A percentile compares a stretch with the other conserved stretches of the same genome.
phyloP scores from a whole-genome alignment of 2,888 invertebrate species.

The Chironomus riparius region DNA sequence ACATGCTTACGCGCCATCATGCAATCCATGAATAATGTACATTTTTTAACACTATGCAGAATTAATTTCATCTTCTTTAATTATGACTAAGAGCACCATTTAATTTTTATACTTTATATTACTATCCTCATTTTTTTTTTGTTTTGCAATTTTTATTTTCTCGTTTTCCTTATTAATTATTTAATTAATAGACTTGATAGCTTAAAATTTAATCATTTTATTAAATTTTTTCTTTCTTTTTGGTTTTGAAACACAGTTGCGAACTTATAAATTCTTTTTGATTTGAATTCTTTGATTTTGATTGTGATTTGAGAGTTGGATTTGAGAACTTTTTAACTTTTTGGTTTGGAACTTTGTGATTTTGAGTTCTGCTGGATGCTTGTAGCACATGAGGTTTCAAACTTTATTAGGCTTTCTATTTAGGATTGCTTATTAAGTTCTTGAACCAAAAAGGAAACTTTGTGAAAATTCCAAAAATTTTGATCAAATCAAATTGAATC shows the following conservation, averaged over 20 bases:
- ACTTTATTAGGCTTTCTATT: too few species aligned
- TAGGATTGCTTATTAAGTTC: too few species aligned
- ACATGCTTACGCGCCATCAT: background rate
- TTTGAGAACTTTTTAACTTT: too few species aligned
- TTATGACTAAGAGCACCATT: conserved; percentile 25
- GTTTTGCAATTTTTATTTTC: background rate
- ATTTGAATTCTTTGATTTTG: background rate
- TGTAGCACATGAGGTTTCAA: too few species aligned
- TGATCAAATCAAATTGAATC: too few species aligned
- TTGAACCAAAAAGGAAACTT: too few species aligned
- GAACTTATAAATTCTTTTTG: background rate
- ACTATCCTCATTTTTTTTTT: background rate
- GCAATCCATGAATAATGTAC: conserved; percentile 19
- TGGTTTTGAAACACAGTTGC: background rate
- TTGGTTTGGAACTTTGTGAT: too few species aligned
- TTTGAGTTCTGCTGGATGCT: too few species aligned
- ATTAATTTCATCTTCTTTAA: background rate
- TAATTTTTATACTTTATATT: background rate
- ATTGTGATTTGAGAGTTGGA: too few species aligned
- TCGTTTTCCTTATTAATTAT: background rate
- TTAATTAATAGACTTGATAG: background rate
- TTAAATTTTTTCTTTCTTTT: background rate
- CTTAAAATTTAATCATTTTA: background rate
- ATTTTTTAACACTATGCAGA: conserved; percentile 6
- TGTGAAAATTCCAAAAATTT: too few species aligned